phyloP scores from a whole-genome alignment of 2,797 vertebrate species.

The Benthosema pterotum region DNA sequence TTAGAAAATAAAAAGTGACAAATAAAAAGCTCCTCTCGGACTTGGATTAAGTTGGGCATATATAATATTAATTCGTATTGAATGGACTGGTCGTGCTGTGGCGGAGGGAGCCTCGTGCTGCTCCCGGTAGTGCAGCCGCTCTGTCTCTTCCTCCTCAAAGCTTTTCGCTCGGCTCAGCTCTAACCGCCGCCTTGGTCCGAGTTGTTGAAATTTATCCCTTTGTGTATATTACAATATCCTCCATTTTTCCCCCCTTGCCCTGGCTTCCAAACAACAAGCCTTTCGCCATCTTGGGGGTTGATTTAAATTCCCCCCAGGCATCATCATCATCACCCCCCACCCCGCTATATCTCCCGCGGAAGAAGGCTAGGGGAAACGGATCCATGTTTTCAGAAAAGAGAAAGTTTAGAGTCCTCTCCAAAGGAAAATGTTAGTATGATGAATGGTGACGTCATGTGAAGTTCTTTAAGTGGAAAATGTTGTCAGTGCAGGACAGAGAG shows the following conservation, averaged over 20 bases:
- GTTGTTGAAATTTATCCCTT: conserved; percentile 97
- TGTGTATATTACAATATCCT: conserved; percentile 99
- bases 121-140: conserved; percentile 43
- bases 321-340: conserved; percentile 27
- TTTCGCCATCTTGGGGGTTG: conserved; percentile 99
- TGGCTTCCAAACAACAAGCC: conserved; percentile 98
- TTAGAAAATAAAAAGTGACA: conserved; percentile 70
- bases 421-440: conserved; percentile 27
- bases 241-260: conserved; percentile 98
- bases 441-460: conserved; percentile 79
- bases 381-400: conserved; percentile 66
- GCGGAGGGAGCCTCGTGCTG: conserved; percentile 24
- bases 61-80: conserved; percentile 39
- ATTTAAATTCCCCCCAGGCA: conserved; percentile 83
- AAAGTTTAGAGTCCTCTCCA: conserved; percentile 82
- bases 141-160: conserved; percentile 85
- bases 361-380: conserved; percentile 67
- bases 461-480: conserved; percentile 67
- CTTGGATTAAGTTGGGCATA: conserved; percentile 52
- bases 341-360: conserved; percentile 33
- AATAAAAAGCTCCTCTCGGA: conserved; percentile 47
- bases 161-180: conserved; percentile 73
- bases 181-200: conserved; percentile 85
- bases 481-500: conserved; percentile 15
- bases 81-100: conserved; percentile 19